Conservation (phyloP, 1,140 invertebrate genomes). For the Liolophura sinensis region DNA sequence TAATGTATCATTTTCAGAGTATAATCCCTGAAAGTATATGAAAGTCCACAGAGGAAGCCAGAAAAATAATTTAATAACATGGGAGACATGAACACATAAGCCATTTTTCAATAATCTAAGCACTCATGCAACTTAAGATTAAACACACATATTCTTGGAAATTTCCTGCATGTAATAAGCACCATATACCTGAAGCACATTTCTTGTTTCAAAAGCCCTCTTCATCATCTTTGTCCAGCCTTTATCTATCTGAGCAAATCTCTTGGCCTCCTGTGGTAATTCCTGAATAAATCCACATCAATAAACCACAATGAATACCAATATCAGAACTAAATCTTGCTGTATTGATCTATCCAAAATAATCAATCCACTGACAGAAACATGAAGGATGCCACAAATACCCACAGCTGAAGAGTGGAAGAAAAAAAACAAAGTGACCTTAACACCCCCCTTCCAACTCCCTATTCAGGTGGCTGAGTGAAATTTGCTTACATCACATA, state of each 20-base stretch:
- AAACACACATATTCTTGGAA: background rate
- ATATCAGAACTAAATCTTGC: background rate
- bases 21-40: too few relatives aligned
- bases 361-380: too few relatives aligned
- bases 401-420: too few relatives aligned
- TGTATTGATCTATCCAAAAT: background rate
- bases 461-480: too few relatives aligned
- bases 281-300: constrained; percentile 34
- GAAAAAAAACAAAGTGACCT: too few relatives aligned
- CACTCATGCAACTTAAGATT: too few relatives aligned
- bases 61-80: constrained; percentile 1
- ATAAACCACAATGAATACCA: background rate
- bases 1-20: too few relatives aligned
- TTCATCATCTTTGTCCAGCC: constrained; percentile 59
- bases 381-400: too few relatives aligned
- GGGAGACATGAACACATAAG: background rate
- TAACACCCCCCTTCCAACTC: too few relatives aligned
- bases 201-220: constrained; percentile 56
- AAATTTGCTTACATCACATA: too few relatives aligned
- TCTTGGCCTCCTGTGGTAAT: constrained; percentile 54
- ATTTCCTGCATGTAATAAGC: constrained; percentile 4
- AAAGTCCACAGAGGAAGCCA: background rate
- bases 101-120: too few relatives aligned
- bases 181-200: constrained; percentile 53
- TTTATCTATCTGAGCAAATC: constrained; percentile 53